Evolutionary conservation across 1,140 invertebrate genomes (phyloP), one percentile per base, ranked within the genome.

Genomic region (Vollenhovia emeryi): DNA sequence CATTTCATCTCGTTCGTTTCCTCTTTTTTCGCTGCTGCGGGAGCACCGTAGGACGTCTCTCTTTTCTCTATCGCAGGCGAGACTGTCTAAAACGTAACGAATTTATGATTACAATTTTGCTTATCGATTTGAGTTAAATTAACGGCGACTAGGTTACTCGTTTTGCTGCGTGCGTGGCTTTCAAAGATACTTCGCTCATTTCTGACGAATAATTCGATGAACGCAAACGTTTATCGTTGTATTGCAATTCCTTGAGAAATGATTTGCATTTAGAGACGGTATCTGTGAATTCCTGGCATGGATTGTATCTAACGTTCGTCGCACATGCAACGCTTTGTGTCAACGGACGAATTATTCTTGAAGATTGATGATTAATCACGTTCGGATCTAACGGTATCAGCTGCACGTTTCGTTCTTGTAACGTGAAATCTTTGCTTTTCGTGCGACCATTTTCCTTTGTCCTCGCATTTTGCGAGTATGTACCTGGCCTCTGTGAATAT

Each of bases 191-290:
- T 11, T 76, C n/a, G 2, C 52, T 89, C 3, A n/a, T 73, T 24
- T 73, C 40, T 1, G 79, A 57, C 4, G 87, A 79, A 2, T 40
- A 71, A 21, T 45, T 68, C 2, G 55, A 40, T 6, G 76, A 27
- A 59, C 52, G 78, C 3, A 86, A 50, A 33, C 40, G 36, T 36
- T 89, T 89, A 11, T 89, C 66, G 7, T 86, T 89, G 18, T 24
- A 36, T n/a, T 86, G 27, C n/a, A 89, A 33, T 18, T 89, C 45
- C 3, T 74, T 74, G 9, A 89, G 59, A 55, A 84, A 86, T n/a
- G 48, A 74, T 75, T 86, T 86, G 24, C 85, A 89, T 18, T 85
- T 80, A 24, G 57, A 64, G n/a, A 89, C 40, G 5, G 57, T 89
- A 8, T 40, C 74, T n/a, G 45, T 50, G 36, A 79, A 86, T 33